A percentile compares a stretch with the other conserved stretches of the same genome.
phyloP scores from a whole-genome alignment of 2,888 invertebrate species.

The Lymantria dispar region DNA sequence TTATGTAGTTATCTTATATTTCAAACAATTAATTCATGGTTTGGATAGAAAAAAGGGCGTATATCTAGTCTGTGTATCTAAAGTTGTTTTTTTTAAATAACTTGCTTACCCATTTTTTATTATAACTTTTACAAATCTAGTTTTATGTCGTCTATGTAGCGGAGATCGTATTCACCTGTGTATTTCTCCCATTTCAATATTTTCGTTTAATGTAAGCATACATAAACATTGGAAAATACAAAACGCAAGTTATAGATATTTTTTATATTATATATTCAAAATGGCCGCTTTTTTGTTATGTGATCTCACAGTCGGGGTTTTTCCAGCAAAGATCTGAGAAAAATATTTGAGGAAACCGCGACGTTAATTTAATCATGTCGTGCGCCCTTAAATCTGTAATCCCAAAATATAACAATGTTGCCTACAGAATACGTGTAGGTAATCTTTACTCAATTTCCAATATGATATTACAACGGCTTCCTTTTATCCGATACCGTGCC shows the following conservation, averaged over 20 bases:
- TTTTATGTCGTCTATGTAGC: no score
- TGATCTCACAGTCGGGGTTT: constrained; percentile 17
- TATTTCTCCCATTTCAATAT: no score
- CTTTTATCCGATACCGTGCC: constrained; percentile 45
- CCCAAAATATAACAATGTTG: constrained; percentile 11
- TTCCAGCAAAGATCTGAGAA: constrained; percentile 5
- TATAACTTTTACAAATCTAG: no score
- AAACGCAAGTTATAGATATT: no score
- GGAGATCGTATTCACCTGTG: no score
- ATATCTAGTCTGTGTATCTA: no score
- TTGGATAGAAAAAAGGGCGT: constrained; percentile 4
- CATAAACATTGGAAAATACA: no score
- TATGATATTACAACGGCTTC: constrained; percentile 26
- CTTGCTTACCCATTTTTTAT: no score
- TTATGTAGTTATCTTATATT: constrained; percentile 7
- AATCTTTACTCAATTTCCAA: constrained; percentile 23
- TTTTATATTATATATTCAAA: neutral
- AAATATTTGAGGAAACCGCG: constrained; percentile 6
- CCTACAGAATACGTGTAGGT: constrained; percentile 4
- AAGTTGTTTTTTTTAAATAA: no score
- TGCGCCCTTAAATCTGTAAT: neutral
- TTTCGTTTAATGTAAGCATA: no score
- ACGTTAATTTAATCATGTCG: no score
- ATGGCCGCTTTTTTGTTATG: neutral
- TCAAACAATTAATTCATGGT: neutral